Percentiles rank a stretch among this genome's conserved stretches.
phyloP scores from a whole-genome alignment of 2,113 vertebrate species.

The Steatornis caripensis region DNA sequence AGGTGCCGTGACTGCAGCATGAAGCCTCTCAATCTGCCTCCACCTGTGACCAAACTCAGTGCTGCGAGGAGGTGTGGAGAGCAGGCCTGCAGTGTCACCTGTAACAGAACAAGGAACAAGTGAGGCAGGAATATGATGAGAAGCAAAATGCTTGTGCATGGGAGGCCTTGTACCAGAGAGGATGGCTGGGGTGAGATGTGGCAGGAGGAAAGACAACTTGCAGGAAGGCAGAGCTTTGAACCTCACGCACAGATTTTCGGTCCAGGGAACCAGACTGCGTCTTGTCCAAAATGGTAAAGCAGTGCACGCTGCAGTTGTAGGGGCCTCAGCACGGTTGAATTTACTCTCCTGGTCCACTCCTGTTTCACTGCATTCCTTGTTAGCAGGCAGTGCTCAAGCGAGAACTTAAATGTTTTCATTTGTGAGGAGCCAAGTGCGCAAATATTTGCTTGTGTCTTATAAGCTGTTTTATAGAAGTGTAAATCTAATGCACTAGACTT shows the following conservation, averaged over 20 bases:
- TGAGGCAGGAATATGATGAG: not conserved
- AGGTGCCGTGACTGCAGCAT: not conserved
- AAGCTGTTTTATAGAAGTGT: not conserved
- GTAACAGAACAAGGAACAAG: not conserved
- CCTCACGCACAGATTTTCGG: rapidly evolving
- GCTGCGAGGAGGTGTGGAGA: not conserved
- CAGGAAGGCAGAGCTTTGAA: not conserved
- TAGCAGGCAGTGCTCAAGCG: not conserved
- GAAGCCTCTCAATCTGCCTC: not conserved
- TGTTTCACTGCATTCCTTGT: not conserved
- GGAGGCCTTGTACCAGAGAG: not conserved
- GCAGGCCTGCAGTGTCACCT: rapidly evolving
- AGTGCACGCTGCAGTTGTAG: not conserved
- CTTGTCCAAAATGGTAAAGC: not conserved
- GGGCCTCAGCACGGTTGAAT: rapidly evolving
- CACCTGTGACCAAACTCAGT: not conserved
- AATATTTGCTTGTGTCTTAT: not conserved
- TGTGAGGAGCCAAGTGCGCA: not conserved
- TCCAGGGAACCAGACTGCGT: not conserved
- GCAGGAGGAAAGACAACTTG: not conserved
- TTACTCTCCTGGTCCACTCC: not conserved
- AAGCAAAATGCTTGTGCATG: not conserved
- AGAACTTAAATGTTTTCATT: not conserved
- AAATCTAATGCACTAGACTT: not conserved
- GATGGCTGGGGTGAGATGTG: not conserved